Base-by-base conservation (phyloP, 2,888 invertebrate genomes). In the Anthrax anthrax region DNA sequence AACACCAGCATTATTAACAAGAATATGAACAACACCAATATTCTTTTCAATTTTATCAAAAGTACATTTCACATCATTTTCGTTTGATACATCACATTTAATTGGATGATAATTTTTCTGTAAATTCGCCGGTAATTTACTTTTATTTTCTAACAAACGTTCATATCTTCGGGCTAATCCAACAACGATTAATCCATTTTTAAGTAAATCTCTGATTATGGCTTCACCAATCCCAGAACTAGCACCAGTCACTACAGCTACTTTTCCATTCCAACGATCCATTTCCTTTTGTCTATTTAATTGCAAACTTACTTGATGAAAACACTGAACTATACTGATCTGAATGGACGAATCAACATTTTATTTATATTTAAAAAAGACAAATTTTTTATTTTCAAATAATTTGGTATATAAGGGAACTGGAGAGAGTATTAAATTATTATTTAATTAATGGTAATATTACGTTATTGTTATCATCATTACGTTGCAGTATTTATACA, bases 241-340 rank as follows among this genome's bases (percentile, higher is more conserved):
- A 12, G 76, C 77, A 2, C 78, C 79, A 0, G 78, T 78, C 40
- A 79, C 75, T 23, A 79, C 69, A 1, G 77, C 78, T 0, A 75
- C 70, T 54, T 73, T 72, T 49, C 74, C 75, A 2, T 56, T 54
- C 77, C 77, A 78, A 23, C 75, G 72, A 18, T 79, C 74, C 72
- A 76, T 72, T 48, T 32, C 12, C 3, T 32, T 12, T 32, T 23
- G 4, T 23, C 8, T 23, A 23, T 23, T 6, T 6, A 23, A 23
- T 23, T 23, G 23, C 8, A 23, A n/a, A n/a, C n/a, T n/a, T n/a
- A n/a, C n/a, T n/a, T n/a, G n/a, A n/a, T n/a, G n/a, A n/a, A n/a
- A n/a, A n/a, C n/a, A n/a, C n/a, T n/a, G n/a, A n/a, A n/a, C n/a
- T n/a, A n/a, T n/a, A n/a, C n/a, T n/a, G n/a, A n/a, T n/a, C n/a